Percentiles rank a stretch among this genome's conserved stretches.
Conservation (phyloP, 2,888 invertebrate species). For the Tribolium freemani region DNA sequence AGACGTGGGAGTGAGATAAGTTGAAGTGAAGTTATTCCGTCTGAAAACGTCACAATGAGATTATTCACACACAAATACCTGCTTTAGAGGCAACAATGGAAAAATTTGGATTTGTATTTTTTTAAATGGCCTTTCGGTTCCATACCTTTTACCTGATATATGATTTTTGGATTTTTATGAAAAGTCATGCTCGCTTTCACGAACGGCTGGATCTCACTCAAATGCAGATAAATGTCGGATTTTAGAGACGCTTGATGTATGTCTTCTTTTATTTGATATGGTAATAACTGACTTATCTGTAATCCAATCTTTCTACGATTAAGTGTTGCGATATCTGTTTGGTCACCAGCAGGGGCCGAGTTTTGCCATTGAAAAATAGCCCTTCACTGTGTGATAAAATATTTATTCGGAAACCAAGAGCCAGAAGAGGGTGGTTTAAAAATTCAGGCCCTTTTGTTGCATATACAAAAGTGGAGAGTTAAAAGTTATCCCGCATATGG, state of each 20-base stretch:
- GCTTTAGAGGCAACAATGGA: conserved; percentile 58
- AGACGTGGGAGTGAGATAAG: conserved; percentile 58
- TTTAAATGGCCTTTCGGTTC: conserved; percentile 51
- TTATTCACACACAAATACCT: conserved; percentile 65
- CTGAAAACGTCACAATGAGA: conserved; percentile 58
- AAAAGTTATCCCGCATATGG: neutral
- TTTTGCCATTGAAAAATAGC: neutral
- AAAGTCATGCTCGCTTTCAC: conserved; percentile 60
- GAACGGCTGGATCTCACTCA: conserved; percentile 44
- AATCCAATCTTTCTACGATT: neutral
- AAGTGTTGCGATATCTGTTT: neutral
- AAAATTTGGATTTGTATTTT: conserved; percentile 58
- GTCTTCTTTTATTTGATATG: conserved; percentile 39
- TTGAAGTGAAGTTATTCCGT: conserved; percentile 56
- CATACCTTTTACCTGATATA: conserved; percentile 59
- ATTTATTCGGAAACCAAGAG: neutral
- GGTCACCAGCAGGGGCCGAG: neutral
- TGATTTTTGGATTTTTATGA: conserved; percentile 61
- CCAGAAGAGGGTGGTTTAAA: neutral
- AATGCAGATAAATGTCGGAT: conserved; percentile 49
- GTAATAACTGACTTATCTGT: neutral
- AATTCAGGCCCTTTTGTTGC: neutral
- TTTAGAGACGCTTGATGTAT: conserved; percentile 42
- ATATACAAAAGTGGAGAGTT: no score
- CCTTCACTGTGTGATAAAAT: neutral